Base-by-base conservation (phyloP, 1,140 invertebrate genomes). In the Scylla paramamosain region DNA sequence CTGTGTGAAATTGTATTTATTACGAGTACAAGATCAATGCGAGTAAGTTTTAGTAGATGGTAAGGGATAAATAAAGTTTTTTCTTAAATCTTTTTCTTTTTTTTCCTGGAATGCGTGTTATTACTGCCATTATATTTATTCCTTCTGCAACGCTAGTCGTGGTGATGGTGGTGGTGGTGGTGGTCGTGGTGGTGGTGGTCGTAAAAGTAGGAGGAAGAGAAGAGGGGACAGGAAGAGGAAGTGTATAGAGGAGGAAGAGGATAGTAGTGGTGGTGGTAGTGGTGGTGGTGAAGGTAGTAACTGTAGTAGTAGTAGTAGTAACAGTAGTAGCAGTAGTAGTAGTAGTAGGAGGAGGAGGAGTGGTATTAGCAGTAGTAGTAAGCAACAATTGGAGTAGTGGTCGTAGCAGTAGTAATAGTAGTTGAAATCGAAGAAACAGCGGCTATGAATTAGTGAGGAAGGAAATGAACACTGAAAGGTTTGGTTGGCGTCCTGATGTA, bases 301-400 rank as follows among this genome's bases (percentile, higher is more conserved):
- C 25, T 16, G 67, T n/a, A 77, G 67, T n/a, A 77, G 67, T 77
- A 77, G 67, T n/a, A 77, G 67, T 77, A 77, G 67, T 77, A 77
- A 8, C n/a, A 77, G 67, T n/a, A 77, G 67, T 77, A 77, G 67
- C n/a, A 77, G 67, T n/a, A 77, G 52, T n/a, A 77, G 67, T 77
- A 77, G 67, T 77, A 77, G 67, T 77, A 77, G 67, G 0, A n/a
- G 67, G 8, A n/a, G 67, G 8, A 77, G 67, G 8, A 77, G 67
- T n/a, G n/a, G 67, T 77, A 77, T 6, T 77, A 77, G 67, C n/a
- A 77, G 67, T 77, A 77, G 67, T 77, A 77, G 67, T 77, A 77
- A 16, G 4, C 20, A 67, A 20, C n/a, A 77, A 20, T 77, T 16
- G 67, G 8, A n/a, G 67, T 77, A 77, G 67, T 77, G 8, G 67